Evolutionary conservation across 1,140 invertebrate genomes (phyloP).

Genomic region (Atopsyche davidsoni): DNA sequence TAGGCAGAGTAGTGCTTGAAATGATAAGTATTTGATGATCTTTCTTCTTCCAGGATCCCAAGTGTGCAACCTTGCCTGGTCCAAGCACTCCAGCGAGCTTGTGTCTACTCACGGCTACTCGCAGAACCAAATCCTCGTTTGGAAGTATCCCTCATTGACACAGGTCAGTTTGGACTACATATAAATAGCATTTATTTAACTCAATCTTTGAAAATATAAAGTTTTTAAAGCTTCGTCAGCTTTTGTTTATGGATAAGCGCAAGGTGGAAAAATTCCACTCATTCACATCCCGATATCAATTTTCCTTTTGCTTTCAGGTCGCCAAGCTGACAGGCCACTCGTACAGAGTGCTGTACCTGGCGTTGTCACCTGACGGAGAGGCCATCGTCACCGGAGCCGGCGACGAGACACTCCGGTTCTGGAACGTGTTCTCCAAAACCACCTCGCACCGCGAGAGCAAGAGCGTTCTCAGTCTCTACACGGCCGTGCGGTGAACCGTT

Average conservation of each 20-base stretch:
- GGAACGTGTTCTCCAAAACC: conserved; percentile 99
- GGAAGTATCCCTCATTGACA: conserved; percentile 97
- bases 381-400: conserved; percentile 99
- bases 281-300: background rate
- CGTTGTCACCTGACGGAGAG: conserved; percentile 97
- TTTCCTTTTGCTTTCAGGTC: conserved; percentile 58
- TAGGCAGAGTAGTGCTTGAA: background rate
- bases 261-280: too few species aligned
- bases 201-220: too few species aligned
- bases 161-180: conserved; percentile 36
- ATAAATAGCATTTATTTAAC: too few species aligned
- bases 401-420: conserved; percentile 97
- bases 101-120: conserved; percentile 99
- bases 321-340: conserved; percentile 98
- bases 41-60: conserved; percentile 66
- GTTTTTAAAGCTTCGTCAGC: too few species aligned
- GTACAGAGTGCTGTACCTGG: conserved; percentile 93
- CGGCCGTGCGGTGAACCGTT: conserved; percentile 69
- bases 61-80: conserved; percentile 99
- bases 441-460: conserved; percentile 93
- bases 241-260: too few species aligned
- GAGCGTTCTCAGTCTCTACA: conserved; percentile 95
- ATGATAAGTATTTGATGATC: conserved; percentile 11
- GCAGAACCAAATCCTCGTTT: conserved; percentile 98
- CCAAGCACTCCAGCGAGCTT: conserved; percentile 95